Conservation (phyloP, 2,797 vertebrate species). For the Prunella strophiata region DNA sequence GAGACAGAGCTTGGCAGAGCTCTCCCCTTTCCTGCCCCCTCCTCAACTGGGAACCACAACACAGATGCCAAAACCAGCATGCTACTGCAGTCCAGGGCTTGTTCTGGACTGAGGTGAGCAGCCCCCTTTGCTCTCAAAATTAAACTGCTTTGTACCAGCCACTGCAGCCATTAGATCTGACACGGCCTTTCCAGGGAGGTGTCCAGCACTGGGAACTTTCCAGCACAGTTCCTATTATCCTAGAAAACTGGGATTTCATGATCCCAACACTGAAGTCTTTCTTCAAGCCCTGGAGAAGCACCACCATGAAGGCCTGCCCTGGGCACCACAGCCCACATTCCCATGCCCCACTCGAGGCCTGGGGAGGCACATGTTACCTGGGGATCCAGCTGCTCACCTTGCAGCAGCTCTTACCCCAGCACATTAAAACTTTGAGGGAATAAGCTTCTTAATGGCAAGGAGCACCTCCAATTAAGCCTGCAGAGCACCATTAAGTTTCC, state of each 20-base stretch:
- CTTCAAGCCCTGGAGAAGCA: neutral
- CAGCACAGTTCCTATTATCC: neutral
- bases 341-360: neutral
- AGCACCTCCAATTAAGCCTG: neutral
- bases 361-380: neutral
- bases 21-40: neutral
- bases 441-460: neutral
- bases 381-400: neutral
- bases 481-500: neutral
- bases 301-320: neutral
- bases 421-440: neutral
- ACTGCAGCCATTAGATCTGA: neutral
- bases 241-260: neutral
- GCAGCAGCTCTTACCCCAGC: neutral
- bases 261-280: neutral
- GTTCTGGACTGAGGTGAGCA: neutral
- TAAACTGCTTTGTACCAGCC: neutral
- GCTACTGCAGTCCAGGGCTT: neutral
- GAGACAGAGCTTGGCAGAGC: neutral
- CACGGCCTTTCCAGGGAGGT: neutral
- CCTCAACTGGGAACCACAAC: neutral
- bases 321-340: accelerated
- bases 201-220: neutral
- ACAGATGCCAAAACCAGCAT: neutral
- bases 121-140: neutral